These are phyloP conservation scores for Anisognathus igniventris DNA, from an alignment of 2,797 vertebrate genomes.

Conservation along the genomic window DNA sequence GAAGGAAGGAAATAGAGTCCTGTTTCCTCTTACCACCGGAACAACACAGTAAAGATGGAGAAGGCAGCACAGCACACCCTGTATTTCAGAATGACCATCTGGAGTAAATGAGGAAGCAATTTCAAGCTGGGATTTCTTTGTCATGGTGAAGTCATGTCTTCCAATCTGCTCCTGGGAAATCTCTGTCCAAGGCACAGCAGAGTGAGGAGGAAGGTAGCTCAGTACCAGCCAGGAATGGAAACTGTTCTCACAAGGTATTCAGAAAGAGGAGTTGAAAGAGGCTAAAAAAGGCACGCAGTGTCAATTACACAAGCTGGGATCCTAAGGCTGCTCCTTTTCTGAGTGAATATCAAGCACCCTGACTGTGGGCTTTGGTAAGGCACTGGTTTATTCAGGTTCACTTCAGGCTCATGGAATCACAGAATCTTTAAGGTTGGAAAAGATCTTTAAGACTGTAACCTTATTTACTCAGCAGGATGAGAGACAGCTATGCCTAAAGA, in stretches of 20 bases:
- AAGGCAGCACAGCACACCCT: neutral
- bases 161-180: neutral
- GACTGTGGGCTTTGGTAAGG: neutral
- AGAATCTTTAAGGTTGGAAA: neutral
- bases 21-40: neutral
- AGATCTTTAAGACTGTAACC: neutral
- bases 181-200: neutral
- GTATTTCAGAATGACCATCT: neutral
- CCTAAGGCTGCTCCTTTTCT: neutral
- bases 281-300: neutral
- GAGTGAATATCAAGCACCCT: neutral
- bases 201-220: neutral
- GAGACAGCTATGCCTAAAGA: neutral
- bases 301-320: neutral
- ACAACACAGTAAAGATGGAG: neutral
- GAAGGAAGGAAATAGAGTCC: neutral
- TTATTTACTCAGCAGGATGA: neutral
- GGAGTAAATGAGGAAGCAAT: neutral
- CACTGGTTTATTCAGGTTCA: neutral
- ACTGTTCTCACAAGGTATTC: neutral
- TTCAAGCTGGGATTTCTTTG: neutral
- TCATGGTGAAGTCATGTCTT: neutral
- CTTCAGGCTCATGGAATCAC: neutral
- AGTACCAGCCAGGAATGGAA: neutral
- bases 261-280: neutral